Evolutionary conservation across 2,888 invertebrate genomes (phyloP), one percentile per base, ranked within the genome.

Genomic region (Iselma pallidipennis): DNA sequence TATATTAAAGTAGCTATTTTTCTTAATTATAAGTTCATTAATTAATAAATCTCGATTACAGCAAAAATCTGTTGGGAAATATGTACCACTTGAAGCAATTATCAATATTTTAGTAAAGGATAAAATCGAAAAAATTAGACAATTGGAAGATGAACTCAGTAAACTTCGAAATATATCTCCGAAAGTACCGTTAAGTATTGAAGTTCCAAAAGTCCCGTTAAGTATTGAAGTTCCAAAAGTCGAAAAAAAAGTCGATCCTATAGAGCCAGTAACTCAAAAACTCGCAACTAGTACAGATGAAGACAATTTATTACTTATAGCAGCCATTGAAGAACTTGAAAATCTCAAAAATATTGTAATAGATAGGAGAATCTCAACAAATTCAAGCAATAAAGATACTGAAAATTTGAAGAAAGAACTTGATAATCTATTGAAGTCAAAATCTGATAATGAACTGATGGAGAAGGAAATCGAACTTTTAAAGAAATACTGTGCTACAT

Each of bases 101-200:
- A 75, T 81, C 10, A 76, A 78, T 50, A 78, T 78, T 2, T 66
- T 81, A 12, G 63, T 79, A 49, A 74, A 76, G 2, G 76, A 83
- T 1, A 86, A 86, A 72, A 85, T 85, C 73, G 77, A 82, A 0
- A 85, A 86, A 72, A 84, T 86, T 51, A 74, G 78, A 10, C 80
- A 83, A 14, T 78, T 87, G 31, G 81, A 80, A 69, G 78, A 81
- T 31, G 83, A 82, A 74, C 83, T 86, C 29, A 82, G 82, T 9
- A 49, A 51, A 19, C 16, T n/a, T 37, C 42, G 42, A n/a, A n/a
- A n/a, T n/a, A n/a, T n/a, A n/a, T n/a, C n/a, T n/a, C n/a, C n/a
- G n/a, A n/a, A n/a, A n/a, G n/a, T n/a, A n/a, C n/a, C n/a, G n/a
- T n/a, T n/a, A n/a, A n/a, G n/a, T n/a, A n/a, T n/a, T n/a, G n/a